Evolutionary conservation across 2,888 invertebrate genomes (phyloP).

Genomic region (Clitarchus hookeri): DNA sequence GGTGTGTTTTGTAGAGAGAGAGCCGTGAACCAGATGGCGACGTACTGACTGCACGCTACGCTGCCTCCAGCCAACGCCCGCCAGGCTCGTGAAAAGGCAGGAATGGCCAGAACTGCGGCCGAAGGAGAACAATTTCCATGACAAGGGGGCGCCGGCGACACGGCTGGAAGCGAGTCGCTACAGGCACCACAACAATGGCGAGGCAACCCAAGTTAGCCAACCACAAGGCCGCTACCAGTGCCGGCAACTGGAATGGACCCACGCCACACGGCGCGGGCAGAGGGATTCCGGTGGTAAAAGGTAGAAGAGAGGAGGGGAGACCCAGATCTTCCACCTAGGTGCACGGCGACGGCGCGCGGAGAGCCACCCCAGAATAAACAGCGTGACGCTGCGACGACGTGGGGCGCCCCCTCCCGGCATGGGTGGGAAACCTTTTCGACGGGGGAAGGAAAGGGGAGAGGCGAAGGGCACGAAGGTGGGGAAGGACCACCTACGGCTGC

Average conservation of each 20-base stretch:
- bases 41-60: not conserved
- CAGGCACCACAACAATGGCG: not conserved
- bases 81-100: not conserved
- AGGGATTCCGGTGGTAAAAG: no score
- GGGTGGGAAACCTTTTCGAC: no score
- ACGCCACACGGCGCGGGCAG: no score
- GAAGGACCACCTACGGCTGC: not conserved
- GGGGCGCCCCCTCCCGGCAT: not conserved
- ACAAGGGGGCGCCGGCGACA: not conserved
- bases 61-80: no score
- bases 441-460: no score
- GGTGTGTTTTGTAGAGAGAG: no score
- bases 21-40: not conserved
- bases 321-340: not conserved
- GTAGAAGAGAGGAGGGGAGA: no score
- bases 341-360: no score
- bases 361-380: not conserved
- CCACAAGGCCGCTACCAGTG: not conserved
- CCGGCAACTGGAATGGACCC: no score
- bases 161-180: no score
- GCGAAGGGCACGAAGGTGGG: not conserved
- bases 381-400: slow-evolving; percentile 7
- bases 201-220: not conserved
- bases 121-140: slow-evolving; percentile 3
- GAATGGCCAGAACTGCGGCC: not conserved